Evolutionary conservation across 2,888 invertebrate genomes (phyloP), one percentile per base, ranked within the genome.

Genomic region (Ametastegia equiseti): DNA sequence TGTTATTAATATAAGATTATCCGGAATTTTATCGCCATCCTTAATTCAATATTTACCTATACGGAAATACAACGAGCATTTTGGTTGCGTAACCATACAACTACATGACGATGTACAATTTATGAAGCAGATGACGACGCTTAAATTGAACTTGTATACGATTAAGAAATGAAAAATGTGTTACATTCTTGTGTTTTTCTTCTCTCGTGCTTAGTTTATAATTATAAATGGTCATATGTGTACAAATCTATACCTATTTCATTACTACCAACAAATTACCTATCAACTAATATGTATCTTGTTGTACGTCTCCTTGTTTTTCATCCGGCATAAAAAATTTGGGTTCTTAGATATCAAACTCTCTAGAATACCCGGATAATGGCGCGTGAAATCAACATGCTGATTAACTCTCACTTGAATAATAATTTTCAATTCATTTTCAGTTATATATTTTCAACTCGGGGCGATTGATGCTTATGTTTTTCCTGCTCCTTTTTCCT

Each of bases 51-150:
- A 39, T 67, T 67, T 67, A 67, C 39, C n/a, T 9, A 54, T 54
- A 39, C 65, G 15, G 19, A 39, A 19, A 39, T 39, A 39, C 63
- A 63, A 33, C 63, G 36, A 67, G 65, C 27, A 27, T n/a, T 45
- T 9, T 15, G 27, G 30, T 45, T 71, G 47, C 71, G 45, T 27
- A 71, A 71, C 15, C 30, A 67, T 67, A 54, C 11, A 54, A 23
- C 65, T 19, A 71, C 27, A n/a, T 13, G 27, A 47, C 19, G 2
- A 15, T 42, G 13, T 69, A 69, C 27, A 30, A 47, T 45, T 71
- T 30, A 71, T 30, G 23, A 71, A 47, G 30, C 30, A 47, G 47
- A 47, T 71, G 71, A 71, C 71, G 30, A n/a, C 30, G 71, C 47
- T 15, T 71, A 13, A 45, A 45, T 71, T 30, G 11, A 11, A 69